Conservation (phyloP, 2,888 invertebrate species). For the Erpobdella octoculata region DNA sequence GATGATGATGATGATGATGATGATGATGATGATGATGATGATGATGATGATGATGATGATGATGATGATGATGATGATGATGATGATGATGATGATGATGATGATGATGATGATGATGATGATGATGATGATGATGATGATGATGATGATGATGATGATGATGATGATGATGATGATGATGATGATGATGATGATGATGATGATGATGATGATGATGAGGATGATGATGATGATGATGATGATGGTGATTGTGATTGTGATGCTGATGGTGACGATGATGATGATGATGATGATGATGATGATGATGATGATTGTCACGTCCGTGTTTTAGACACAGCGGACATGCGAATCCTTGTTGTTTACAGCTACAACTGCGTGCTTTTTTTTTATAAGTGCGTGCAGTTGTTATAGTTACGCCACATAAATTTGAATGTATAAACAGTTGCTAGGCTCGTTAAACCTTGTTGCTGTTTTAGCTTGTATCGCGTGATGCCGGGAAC, state of each 20-base stretch:
- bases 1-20: slow-evolving; percentile 6
- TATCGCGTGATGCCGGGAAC: too few species aligned
- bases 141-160: neutral
- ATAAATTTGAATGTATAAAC: too few species aligned
- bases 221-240: neutral
- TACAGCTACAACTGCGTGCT: too few species aligned
- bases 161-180: neutral
- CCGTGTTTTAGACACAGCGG: too few species aligned
- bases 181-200: neutral
- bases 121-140: neutral
- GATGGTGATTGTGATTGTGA: neutral
- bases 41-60: neutral
- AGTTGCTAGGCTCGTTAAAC: too few species aligned
- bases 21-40: neutral
- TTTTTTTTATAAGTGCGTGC: too few species aligned
- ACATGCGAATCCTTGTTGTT: too few species aligned
- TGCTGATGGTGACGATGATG: slow-evolving; percentile 1
- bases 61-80: neutral
- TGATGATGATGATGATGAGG: neutral
- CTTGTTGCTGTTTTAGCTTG: too few species aligned
- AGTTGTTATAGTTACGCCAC: too few species aligned
- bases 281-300: neutral
- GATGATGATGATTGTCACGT: neutral
- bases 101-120: neutral
- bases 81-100: neutral